Evolutionary conservation across 2,113 vertebrate genomes (phyloP), one percentile per base, ranked within the genome.

Genomic region (Lontra canadensis): DNA sequence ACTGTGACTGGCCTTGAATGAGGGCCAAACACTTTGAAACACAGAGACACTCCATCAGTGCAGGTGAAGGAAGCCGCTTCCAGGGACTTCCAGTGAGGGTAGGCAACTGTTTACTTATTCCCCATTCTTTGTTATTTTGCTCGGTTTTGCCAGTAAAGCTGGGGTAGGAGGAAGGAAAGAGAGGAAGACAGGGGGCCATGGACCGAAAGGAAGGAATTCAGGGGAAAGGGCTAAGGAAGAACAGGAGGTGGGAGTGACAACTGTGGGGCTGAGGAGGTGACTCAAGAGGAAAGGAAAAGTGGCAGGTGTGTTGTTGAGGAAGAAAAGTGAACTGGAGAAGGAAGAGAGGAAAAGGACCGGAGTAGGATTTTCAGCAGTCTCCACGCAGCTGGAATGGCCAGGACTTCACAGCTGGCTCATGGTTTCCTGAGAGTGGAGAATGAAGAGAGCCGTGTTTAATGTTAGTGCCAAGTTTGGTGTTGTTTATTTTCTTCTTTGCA

Each of bases 81-180:
- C 73, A 82, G 39, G 44, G 44, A n/a, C 39, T 91, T 85, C 63
- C 93, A 47, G n/a, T 1, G 31, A 42, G 39, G 61, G 49, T 17
- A 57, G 59, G 94, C 73, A 69, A 89, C 97, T 98, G 87, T 93
- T 96, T 84, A 78, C 92, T 97, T 88, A 89, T 4, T 88, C 31
- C 49, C 55, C 31, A 9, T 26, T 92, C 96, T 88, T 93, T 94
- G 96, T 95, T 96, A 36, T 47, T 92, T 63, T 82, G 88, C 85
- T 73, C 73, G 65, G 59, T 92, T 97, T 96, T 95, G 78, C 92
- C 86, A 57, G 73, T 85, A 88, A 95, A 73, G 21, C 42, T 82
- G 36, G 59, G 55, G 9, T 14, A 82, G 92, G 82, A 93, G 92
- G 97, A 97, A 97, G 94, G 89, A 97, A 91, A 91, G 91, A 42